A percentile compares a stretch with the other conserved stretches of the same genome.
Evolutionary conservation across 2,797 vertebrate genomes (phyloP).

Genomic region (Carcharodon carcharias): DNA sequence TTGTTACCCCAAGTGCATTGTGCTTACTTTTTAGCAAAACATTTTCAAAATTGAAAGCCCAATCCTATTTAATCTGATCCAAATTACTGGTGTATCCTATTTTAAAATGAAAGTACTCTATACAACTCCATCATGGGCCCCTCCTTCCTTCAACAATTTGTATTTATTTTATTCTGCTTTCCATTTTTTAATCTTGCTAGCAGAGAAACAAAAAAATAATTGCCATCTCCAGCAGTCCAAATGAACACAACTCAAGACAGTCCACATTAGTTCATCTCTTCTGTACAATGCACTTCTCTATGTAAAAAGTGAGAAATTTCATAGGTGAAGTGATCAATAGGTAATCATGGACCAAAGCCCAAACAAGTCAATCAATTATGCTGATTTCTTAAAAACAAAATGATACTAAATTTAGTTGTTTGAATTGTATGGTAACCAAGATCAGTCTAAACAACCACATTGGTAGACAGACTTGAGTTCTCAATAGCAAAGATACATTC

Average conservation of each 20-base stretch:
- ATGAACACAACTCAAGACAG: neutral
- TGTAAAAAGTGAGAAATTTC: no score
- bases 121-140: neutral
- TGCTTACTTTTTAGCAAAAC: neutral
- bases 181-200: neutral
- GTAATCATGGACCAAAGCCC: neutral
- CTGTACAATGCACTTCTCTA: neutral
- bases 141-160: neutral
- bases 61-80: neutral
- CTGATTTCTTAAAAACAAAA: neutral
- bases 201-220: neutral
- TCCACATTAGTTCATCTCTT: neutral
- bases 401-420: neutral
- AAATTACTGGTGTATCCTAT: neutral
- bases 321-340: neutral
- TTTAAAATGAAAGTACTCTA: neutral
- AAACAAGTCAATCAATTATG: neutral
- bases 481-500: neutral
- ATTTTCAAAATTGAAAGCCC: neutral
- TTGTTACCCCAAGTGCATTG: constrained; percentile 3
- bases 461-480: no score
- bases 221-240: no score
- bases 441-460: neutral
- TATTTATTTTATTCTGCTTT: neutral
- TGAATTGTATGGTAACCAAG: neutral